Evolutionary conservation across 2,888 invertebrate species (phyloP).

Genomic region (Leptarthrus brevirostris): DNA sequence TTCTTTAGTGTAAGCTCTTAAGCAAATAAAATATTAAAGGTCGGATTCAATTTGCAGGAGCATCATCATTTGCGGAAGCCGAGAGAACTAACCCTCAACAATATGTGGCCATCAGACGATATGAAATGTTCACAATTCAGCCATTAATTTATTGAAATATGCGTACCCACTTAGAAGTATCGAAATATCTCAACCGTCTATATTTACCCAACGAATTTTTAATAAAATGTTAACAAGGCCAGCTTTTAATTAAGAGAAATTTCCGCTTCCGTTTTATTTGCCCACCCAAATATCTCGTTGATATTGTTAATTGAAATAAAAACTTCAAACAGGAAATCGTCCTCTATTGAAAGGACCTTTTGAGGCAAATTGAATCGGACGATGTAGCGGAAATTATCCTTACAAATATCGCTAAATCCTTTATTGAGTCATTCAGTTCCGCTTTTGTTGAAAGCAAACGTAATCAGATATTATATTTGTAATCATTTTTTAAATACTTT

Average conservation of each 20-base stretch:
- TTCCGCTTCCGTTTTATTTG: conserved; percentile 8
- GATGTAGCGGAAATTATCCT: too few species aligned
- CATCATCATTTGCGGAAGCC: not conserved
- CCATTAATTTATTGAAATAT: conserved; percentile 20
- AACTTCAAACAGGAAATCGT: not conserved
- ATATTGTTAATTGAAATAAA: conserved; percentile 22
- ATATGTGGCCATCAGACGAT: not conserved
- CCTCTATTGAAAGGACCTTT: too few species aligned
- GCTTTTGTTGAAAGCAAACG: too few species aligned
- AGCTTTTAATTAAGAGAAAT: conserved; percentile 30
- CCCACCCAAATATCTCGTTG: not conserved
- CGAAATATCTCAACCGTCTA: conserved; percentile 11
- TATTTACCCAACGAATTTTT: conserved; percentile 24
- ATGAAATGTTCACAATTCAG: conserved; percentile 12
- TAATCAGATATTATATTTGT: too few species aligned
- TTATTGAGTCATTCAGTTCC: too few species aligned
- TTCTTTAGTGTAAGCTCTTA: not conserved
- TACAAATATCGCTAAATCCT: too few species aligned
- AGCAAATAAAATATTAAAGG: conserved; percentile 9
- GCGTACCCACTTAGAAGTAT: not conserved
- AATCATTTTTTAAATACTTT: too few species aligned
- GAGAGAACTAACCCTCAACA: not conserved
- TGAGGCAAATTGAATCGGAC: too few species aligned
- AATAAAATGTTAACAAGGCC: conserved; percentile 35
- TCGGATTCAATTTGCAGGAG: not conserved